Base-by-base conservation (phyloP, 2,888 invertebrate species). In the Malthinus flaveolus region DNA sequence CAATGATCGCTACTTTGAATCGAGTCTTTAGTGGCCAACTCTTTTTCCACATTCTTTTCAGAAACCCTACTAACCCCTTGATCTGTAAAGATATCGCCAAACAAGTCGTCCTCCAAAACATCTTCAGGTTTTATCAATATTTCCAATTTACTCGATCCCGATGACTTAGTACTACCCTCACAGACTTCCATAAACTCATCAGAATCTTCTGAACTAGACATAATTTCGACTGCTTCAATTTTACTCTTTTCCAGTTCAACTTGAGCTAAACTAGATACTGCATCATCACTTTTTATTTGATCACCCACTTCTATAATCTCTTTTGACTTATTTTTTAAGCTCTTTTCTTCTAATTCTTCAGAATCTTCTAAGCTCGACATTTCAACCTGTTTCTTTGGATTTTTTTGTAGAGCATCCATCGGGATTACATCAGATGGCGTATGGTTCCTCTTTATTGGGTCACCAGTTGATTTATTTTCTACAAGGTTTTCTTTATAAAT, bases 61-160 rank as follows among this genome's bases (percentile, higher is more conserved):
- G 42, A 51, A 31, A n/a, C 23, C 11, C 5, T 11, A 23, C 15
- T 6, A n/a, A n/a, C 12, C 4, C 12, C 32, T 39, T 32, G 23
- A 53, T 60, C 37, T 47, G 37, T 13, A 61, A 71, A 72, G 31
- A 73, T 65, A 61, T 73, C 73, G 49, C 64, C 59, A 62, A 73
- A 73, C 55, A 73, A 59, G 55, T 73, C 73, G 32, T 80, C 68
- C 51, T 79, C 75, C 63, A 68, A 49, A 34, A 66, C 67, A 51
- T 75, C 66, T 57, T 71, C 67, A 32, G 73, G 68, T 56, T 76
- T 73, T n/a, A 82, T 73, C 9, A 76, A 69, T 64, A 82, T 79
- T 73, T 80, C 73, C 33, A 80, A 67, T 34, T 57, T 37, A 31
- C n/a, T 32, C 13, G 32, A 1, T 23, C 45, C 32, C 23, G 11